Evolutionary conservation across 2,888 invertebrate genomes (phyloP), one percentile per base, ranked within the genome.

Genomic region (Cephus pulcher): DNA sequence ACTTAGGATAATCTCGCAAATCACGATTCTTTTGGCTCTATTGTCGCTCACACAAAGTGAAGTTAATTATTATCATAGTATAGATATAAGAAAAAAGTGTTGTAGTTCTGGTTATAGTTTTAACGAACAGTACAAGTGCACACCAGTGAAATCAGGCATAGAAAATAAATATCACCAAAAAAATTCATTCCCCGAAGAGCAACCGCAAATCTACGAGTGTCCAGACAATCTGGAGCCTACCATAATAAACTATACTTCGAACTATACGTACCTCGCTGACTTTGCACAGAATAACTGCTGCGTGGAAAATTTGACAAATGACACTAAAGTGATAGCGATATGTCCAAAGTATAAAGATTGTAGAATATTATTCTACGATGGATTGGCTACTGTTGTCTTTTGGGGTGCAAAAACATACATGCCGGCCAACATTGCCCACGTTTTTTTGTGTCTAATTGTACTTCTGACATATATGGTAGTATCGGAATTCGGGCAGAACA

Each of bases 341-440:
- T 88, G 87, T 79, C 69, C 81, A 9, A 69, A 81, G 69, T 73
- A 79, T 30, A 71, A 71, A 69, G 79, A 75, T 73, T 79, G 76
- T 34, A 15, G 35, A 32, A 80, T 79, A 78, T 75, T 78, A 37
- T 40, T 75, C 40, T 75, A 80, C 12, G 75, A 79, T 34, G 80
- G 80, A 11, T 79, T 84, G 37, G 81, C 82, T 12, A 78, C 82
- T 1, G 81, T 88, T 11, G 82, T 82, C 11, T 88, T 88, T 81
- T 88, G 87, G 89, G 88, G 87, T 23, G 85, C 88, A 11, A 83
- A 87, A 77, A 88, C 87, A 0, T 88, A 88, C 80, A 87, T 87
- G 88, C 77, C 84, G 73, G 82, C 86, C 68, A 89, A 89, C 75
- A 83, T 88, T 9, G 84, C 84, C 23, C 88, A 90, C 76, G 84